Base-by-base conservation (phyloP, 2,113 vertebrate species). In the Hiodon tergisus region DNA sequence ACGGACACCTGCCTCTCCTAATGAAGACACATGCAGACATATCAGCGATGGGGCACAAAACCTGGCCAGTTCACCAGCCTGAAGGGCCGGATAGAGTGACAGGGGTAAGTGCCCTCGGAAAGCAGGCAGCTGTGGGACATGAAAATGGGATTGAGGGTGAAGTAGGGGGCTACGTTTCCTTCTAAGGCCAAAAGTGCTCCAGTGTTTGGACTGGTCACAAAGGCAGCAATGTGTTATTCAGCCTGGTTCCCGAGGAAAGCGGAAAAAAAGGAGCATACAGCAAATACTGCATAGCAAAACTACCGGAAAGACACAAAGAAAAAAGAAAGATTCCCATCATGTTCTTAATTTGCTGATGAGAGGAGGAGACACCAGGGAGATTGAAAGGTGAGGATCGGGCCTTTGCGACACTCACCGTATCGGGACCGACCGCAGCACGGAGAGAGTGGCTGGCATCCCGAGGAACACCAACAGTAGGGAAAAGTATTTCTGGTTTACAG, bases 1-100 rank as follows among this genome's bases (percentile, higher is more conserved):
- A 79, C 76, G 89, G 91, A 92, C 95, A 97, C 94, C 94, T 98
- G 95, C 93, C 88, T 92, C 86, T 89, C 86, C 86, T 93, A 93
- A 95, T 96, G 93, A 94, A 93, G 91, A 93, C 92, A 88, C 86
- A 91, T 89, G 83, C 75, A 93, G 93, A 91, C 89, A 88, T 87
- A 87, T 92, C 90, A 71, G 92, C 90, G 81, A 87, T 85, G 77
- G 82, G 78, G 65, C 88, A 94, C 92, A 93, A 88, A 89, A 90
- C 84, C 48, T 46, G 77, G 84, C 83, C 89, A 89, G 89, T 89
- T 90, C 89, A 74, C 82, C 81, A 81, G 83, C 81, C 88, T 87
- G 83, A 85, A 91, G 87, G 83, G 90, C 90, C 86, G 87, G 90
- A 94, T 94, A 85, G 88, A 93, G 91, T 88, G 88, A 89, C 84